These are phyloP conservation scores for Sphaerophoria rueppellii DNA, from an alignment of 2,888 invertebrate species.

Conservation along the genomic window DNA sequence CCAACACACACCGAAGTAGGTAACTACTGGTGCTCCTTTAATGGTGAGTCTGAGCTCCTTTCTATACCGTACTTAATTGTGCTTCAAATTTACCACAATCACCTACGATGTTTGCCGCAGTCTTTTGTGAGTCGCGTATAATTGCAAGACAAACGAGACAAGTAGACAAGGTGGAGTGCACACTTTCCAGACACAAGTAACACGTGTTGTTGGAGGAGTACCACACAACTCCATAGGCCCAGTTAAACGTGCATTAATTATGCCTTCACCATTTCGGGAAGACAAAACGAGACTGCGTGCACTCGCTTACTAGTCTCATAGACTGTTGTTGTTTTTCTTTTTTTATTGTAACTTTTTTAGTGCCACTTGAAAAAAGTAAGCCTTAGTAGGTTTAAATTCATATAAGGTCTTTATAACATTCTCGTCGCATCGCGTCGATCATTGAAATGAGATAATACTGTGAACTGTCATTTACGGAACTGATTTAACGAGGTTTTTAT, in stretches of 20 bases:
- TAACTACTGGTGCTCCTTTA: conserved; percentile 67
- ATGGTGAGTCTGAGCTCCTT: conserved; percentile 53
- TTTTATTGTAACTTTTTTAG: conserved; percentile 19
- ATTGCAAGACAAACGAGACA: background rate
- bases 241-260: conserved; percentile 66
- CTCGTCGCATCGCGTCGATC: conserved; percentile 52
- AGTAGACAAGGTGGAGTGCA: conserved; percentile 30
- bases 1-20: conserved; percentile 17
- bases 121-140: no score
- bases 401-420: conserved; percentile 70
- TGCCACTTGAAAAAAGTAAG: background rate
- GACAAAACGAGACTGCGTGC: conserved; percentile 58
- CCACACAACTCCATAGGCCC: conserved; percentile 63
- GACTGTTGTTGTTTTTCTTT: no score
- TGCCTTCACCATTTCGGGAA: conserved; percentile 51
- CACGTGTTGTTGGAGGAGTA: conserved; percentile 65
- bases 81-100: conserved; percentile 54
- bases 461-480: conserved; percentile 59
- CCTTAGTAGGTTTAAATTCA: background rate
- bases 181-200: conserved; percentile 34
- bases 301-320: conserved; percentile 68
- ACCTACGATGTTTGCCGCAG: background rate
- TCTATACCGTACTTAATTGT: conserved; percentile 59
- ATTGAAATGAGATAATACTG: no score
- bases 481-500: conserved; percentile 67